Conservation (phyloP, 1,140 invertebrate species). For the Panagrolaimus sp. region DNA sequence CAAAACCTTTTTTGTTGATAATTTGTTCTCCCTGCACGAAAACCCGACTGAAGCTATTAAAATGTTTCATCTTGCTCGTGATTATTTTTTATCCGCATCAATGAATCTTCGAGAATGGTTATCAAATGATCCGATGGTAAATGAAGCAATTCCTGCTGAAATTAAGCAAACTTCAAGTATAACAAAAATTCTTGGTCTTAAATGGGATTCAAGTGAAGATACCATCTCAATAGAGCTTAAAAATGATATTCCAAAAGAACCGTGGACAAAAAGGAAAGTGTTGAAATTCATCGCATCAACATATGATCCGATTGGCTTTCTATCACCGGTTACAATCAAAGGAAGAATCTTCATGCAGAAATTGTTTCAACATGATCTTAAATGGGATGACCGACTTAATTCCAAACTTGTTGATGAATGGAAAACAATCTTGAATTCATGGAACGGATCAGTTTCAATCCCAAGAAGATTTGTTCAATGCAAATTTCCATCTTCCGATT, state of each 20-base stretch:
- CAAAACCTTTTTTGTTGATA: neutral
- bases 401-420: too few species aligned
- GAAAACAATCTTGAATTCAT: too few species aligned
- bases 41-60: neutral
- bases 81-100: constrained; percentile 18
- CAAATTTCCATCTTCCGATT: too few species aligned
- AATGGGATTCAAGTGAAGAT: neutral
- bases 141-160: constrained; percentile 1
- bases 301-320: neutral
- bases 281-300: neutral
- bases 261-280: neutral
- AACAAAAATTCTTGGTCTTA: neutral
- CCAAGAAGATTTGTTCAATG: too few species aligned
- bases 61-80: neutral
- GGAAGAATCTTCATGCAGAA: neutral
- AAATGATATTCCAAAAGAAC: neutral
- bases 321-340: neutral
- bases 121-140: neutral
- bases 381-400: too few species aligned
- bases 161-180: neutral
- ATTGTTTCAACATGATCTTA: too few species aligned
- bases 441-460: too few species aligned
- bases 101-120: constrained; percentile 29
- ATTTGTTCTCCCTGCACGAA: neutral
- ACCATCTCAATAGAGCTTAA: neutral